These are phyloP conservation scores for Petrosia ficiformis DNA, from an alignment of 37 sponge, comb jelly and placozoan species.

Conservation along the genomic window DNA sequence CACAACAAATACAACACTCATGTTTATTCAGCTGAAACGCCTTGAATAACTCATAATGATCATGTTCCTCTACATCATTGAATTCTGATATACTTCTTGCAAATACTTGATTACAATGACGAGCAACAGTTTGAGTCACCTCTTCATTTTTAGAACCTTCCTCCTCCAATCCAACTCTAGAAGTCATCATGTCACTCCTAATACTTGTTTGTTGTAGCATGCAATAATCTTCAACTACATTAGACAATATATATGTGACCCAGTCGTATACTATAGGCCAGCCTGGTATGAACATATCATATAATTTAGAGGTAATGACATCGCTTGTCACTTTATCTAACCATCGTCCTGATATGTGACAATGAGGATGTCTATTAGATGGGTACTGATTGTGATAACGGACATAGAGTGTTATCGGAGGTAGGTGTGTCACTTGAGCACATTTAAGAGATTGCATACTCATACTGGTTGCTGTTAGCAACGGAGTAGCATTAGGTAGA, in stretches of 20 bases:
- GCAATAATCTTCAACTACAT: slow-evolving; percentile 31
- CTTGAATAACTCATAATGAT: slow-evolving; percentile 33
- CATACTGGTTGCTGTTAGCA: not conserved
- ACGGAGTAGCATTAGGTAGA: no score
- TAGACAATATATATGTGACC: slow-evolving; percentile 41
- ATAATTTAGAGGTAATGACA: slow-evolving; percentile 14
- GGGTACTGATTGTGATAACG: slow-evolving; percentile 57
- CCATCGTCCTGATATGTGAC: slow-evolving; percentile 59
- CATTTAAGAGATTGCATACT: not conserved
- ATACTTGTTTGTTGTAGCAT: not conserved
- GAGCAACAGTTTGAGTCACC: not conserved
- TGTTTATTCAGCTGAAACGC: slow-evolving; percentile 39
- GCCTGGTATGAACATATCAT: slow-evolving; percentile 39
- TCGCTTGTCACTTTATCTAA: slow-evolving; percentile 27
- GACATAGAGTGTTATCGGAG: slow-evolving; percentile 46
- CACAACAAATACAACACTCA: slow-evolving; percentile 53
- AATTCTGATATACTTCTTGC: slow-evolving; percentile 45
- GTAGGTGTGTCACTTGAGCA: slow-evolving; percentile 41
- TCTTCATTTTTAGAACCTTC: not conserved
- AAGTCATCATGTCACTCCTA: not conserved
- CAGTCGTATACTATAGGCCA: slow-evolving; percentile 60
- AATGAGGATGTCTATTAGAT: slow-evolving; percentile 40
- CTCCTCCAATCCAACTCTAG: not conserved
- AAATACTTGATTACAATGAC: slow-evolving; percentile 31
- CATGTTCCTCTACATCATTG: slow-evolving; percentile 49